Base-by-base conservation (phyloP, 2,797 vertebrate genomes). In the Mormyrops boulengeri region DNA sequence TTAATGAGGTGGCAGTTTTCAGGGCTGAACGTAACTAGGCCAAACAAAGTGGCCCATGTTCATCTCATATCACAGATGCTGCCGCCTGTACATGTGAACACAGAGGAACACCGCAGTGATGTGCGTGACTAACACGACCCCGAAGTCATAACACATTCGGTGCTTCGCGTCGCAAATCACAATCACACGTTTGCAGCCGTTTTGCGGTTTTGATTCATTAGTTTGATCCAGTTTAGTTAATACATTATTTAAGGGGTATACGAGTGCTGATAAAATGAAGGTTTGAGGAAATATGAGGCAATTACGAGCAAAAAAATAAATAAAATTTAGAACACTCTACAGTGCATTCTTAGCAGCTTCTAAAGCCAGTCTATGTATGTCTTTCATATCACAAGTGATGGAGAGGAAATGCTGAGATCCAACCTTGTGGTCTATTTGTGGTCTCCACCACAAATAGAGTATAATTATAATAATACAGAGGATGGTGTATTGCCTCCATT, bases 1-100 rank as follows among this genome's bases (percentile, higher is more conserved):
- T 80, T 44, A 80, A 80, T 80, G 73, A 80, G 73, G 73, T 80
- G 73, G 38, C 73, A 44, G 38, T 44, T 80, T 80, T 80, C 73
- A 44, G 73, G 38, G 73, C 73, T 44, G 34, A 41, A 19, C 2
- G 5, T 80, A 80, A 80, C 38, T 80, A 44, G 73, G 73, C 38
- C 73, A 80, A 44, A 80, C 4, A 80, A 44, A 80, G 73, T 17
- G 38, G 41, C 38, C 17, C 17, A 2, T 3, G 38, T 44, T 44
- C 73, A n/a, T 44, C 38, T 6, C 73, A 80, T 3, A 9, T 4
- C 73, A 44, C 17, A n/a, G 73, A 80, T 8, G 38, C 4, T 0
- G 73, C 0, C 17, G 38, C 17, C 6, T 1, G 73, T 44, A 19
- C 14, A 17, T 41, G 38, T 19, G 73, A 2, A n/a, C 17, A 1